Evolutionary conservation across 2,797 vertebrate genomes (phyloP).

Genomic region (Microchirus variegatus): DNA sequence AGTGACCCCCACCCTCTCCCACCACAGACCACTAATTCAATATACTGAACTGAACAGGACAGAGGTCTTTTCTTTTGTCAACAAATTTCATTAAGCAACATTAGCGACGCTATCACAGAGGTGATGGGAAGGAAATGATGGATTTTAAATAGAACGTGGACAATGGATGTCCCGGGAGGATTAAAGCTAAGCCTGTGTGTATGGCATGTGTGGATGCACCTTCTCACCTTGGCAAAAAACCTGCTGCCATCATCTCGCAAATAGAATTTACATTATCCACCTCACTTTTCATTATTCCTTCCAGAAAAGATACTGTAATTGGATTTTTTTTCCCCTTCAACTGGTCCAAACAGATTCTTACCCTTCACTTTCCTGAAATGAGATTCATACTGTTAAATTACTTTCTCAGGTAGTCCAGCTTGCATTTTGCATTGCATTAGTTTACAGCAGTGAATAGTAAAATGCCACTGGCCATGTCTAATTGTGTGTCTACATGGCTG

Average conservation of each 20-base stretch:
- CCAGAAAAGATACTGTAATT: constrained; percentile 65
- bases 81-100: constrained; percentile 71
- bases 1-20: neutral
- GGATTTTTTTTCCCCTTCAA: constrained; percentile 50
- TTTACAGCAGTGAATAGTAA: constrained; percentile 51
- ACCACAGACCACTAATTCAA: constrained; percentile 60
- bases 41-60: constrained; percentile 45
- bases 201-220: constrained; percentile 41
- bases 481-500: constrained; percentile 44
- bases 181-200: constrained; percentile 15
- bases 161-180: constrained; percentile 48
- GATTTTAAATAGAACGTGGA: constrained; percentile 41
- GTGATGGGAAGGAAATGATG: constrained; percentile 55
- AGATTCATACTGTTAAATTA: constrained; percentile 70
- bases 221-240: constrained; percentile 42
- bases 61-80: constrained; percentile 60
- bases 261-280: constrained; percentile 73
- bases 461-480: constrained; percentile 48
- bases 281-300: constrained; percentile 69
- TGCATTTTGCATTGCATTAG: constrained; percentile 41
- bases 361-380: constrained; percentile 60
- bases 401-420: constrained; percentile 56
- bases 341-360: constrained; percentile 59
- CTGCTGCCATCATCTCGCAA: constrained; percentile 51
- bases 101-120: constrained; percentile 58